Evolutionary conservation across 2,888 invertebrate genomes (phyloP).

Genomic region (Habroteleia sp.): DNA sequence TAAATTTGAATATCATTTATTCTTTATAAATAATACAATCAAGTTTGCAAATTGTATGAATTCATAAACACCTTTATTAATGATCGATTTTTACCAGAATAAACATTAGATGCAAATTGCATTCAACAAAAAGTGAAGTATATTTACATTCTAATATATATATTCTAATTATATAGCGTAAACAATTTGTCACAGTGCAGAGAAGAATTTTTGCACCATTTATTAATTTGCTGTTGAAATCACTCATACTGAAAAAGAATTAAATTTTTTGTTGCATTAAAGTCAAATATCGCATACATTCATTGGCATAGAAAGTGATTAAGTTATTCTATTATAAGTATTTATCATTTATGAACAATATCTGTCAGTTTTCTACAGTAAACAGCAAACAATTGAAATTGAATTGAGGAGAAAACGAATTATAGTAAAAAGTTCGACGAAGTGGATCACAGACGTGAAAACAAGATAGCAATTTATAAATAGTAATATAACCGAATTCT

Average conservation of each 20-base stretch:
- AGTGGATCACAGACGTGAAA: conserved; percentile 34
- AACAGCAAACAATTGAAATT: conserved; percentile 9
- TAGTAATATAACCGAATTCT: conserved; percentile 22
- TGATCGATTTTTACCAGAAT: background rate
- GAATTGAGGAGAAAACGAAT: conserved; percentile 14
- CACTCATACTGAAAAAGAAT: conserved; percentile 4
- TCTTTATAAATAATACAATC: no score
- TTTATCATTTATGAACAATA: conserved; percentile 17
- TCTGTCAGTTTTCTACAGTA: conserved; percentile 17
- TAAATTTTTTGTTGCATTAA: no score
- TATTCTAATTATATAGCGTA: background rate
- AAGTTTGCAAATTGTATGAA: no score
- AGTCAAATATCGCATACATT: background rate
- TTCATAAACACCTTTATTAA: no score
- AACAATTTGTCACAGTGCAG: background rate
- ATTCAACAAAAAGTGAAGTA: no score
- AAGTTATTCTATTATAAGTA: background rate
- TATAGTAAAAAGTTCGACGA: conserved; percentile 1
- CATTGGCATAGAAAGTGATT: conserved; percentile 26
- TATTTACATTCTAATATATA: background rate
- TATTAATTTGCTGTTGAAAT: conserved; percentile 4
- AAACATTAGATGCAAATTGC: conserved; percentile 11
- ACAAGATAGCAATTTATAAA: conserved; percentile 22
- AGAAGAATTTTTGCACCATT: conserved; percentile 9
- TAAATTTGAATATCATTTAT: no score